These are phyloP conservation scores for Octopus bimaculoides DNA, from an alignment of 1,140 invertebrate genomes.

Conservation along the genomic window DNA sequence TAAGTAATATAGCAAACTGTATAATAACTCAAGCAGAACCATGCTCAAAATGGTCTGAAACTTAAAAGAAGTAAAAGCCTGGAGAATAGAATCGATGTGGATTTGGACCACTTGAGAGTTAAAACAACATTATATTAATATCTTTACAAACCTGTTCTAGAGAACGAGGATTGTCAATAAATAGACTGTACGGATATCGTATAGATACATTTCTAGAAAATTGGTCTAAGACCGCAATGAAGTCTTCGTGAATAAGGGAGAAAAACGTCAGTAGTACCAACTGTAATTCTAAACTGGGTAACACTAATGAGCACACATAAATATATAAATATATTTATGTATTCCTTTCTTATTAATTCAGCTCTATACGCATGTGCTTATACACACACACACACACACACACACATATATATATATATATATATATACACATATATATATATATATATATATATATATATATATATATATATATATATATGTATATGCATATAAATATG, in stretches of 20 bases:
- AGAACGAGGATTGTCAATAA: too few species aligned
- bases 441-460: neutral
- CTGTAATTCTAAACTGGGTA: neutral
- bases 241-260: neutral
- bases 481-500: neutral
- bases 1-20: too few species aligned
- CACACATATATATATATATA: constrained; percentile 12
- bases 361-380: neutral
- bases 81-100: too few species aligned
- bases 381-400: constrained; percentile 4
- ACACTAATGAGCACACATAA: neutral
- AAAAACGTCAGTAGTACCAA: neutral
- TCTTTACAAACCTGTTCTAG: too few species aligned
- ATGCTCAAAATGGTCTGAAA: too few species aligned
- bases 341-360: neutral
- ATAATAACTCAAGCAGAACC: too few species aligned
- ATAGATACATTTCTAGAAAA: neutral
- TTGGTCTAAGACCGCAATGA: neutral
- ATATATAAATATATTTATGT: neutral
- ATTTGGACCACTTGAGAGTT: too few species aligned
- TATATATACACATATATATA: constrained; percentile 16
- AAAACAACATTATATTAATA: too few species aligned
- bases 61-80: too few species aligned
- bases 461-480: neutral
- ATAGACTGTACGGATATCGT: too few species aligned